Conservation (phyloP, 2,113 vertebrate genomes). For the Cheilinus undulatus region DNA sequence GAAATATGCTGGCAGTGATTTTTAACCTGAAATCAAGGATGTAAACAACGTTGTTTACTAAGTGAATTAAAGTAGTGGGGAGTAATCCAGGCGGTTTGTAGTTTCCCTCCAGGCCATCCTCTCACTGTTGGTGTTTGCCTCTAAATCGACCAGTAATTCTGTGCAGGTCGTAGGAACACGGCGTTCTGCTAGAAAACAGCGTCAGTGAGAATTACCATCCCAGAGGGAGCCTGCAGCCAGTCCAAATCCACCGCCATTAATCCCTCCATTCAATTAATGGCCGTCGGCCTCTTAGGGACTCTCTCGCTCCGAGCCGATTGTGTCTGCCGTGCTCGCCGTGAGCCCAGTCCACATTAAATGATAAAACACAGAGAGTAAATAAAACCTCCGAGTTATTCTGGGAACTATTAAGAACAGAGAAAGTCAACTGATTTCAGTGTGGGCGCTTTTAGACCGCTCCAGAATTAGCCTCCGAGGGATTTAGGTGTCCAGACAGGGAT, state of each 20-base stretch:
- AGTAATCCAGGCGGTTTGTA: no score
- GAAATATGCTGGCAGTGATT: no score
- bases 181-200: background rate
- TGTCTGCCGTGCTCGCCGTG: background rate
- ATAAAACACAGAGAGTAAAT: background rate
- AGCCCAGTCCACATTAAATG: background rate
- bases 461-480: background rate
- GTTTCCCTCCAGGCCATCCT: no score
- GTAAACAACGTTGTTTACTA: no score
- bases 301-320: background rate
- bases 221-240: background rate
- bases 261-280: conserved; percentile 14
- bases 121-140: no score
- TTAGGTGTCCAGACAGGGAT: background rate
- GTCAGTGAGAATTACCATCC: background rate
- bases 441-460: background rate
- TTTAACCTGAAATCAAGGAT: no score
- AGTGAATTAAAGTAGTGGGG: no score
- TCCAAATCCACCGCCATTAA: conserved; percentile 19
- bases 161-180: background rate
- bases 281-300: background rate
- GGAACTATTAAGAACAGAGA: background rate
- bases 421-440: no score
- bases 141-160: background rate
- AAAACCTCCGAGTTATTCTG: background rate